phyloP scores from a whole-genome alignment of 2,888 invertebrate species.

The Mesorhabditis belari region DNA sequence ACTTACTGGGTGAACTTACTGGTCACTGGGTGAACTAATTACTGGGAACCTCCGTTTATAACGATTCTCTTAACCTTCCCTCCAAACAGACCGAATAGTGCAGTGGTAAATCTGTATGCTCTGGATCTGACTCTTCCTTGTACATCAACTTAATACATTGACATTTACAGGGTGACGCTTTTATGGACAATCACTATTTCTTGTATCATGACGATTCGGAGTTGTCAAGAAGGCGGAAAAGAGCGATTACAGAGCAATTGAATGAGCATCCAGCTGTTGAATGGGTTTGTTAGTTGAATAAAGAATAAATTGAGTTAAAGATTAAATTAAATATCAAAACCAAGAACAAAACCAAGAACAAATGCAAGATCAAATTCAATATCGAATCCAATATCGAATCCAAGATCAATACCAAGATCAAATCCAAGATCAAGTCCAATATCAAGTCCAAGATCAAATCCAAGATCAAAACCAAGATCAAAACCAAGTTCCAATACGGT shows the following conservation, averaged over 20 bases:
- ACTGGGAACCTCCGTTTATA: no score
- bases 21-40: no score
- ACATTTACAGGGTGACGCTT: slow-evolving; percentile 48
- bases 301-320: slow-evolving; percentile 5
- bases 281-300: slow-evolving; percentile 11
- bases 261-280: slow-evolving; percentile 36
- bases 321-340: background rate
- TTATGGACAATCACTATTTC: slow-evolving; percentile 49
- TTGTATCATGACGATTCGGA: slow-evolving; percentile 34
- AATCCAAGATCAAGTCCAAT: no score
- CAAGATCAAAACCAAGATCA: no score
- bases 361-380: no score
- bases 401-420: no score
- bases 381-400: no score
- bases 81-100: background rate
- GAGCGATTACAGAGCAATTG: slow-evolving; percentile 26
- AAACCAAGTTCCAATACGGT: no score
- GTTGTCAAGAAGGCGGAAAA: slow-evolving; percentile 29
- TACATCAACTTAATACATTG: no score
- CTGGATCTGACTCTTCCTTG: background rate
- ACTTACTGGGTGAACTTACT: no score
- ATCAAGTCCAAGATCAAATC: no score
- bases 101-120: background rate
- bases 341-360: no score
- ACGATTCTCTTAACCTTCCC: background rate